Evolutionary conservation across 2,797 vertebrate genomes (phyloP), one percentile per base, ranked within the genome.

Genomic region (Buceros bicornis): DNA sequence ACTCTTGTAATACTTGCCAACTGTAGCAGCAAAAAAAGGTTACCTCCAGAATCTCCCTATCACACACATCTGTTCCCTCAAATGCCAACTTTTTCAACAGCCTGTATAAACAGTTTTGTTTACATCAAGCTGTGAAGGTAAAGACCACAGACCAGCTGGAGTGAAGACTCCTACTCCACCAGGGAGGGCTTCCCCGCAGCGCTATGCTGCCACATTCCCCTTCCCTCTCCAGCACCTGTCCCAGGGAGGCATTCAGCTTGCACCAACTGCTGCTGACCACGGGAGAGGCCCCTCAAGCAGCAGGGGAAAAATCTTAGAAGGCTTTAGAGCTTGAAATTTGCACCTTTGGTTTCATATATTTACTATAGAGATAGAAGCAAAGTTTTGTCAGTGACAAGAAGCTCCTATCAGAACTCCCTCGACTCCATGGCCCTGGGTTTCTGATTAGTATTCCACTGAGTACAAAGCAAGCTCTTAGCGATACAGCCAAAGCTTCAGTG

Each of bases 71-170:
- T 89, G 80, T 64, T 95, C 72, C 72, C 65, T 92, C 71, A 74
- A 94, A 92, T 28, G 37, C 43, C 81, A 95, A 76, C 17, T 84
- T 70, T 47, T 81, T 69, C 86, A 93, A 78, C 82, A 93, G 88
- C 67, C 81, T 92, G 86, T 4, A 53, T 89, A 87, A 96, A 96
- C 82, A 65, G 70, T 89, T 95, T 78, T 91, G 72, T 79, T 95
- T 91, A 94, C 56, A 96, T 64, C 82, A 92, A 90, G 48, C 90
- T 90, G 82, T 87, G 82, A 96, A 95, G 82, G 87, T 91, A 80
- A 91, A 86, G 72, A 91, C 67, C 69, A 53, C 2, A 62, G 53
- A 88, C 82, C 87, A 90, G 83, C 58, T 87, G 89, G 87, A 93
- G 76, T 45, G 70, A 83, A 73, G 86, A 81, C 76, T 81, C 74